Base-by-base conservation (phyloP, 2,888 invertebrate genomes). In the Apantesis nais region DNA sequence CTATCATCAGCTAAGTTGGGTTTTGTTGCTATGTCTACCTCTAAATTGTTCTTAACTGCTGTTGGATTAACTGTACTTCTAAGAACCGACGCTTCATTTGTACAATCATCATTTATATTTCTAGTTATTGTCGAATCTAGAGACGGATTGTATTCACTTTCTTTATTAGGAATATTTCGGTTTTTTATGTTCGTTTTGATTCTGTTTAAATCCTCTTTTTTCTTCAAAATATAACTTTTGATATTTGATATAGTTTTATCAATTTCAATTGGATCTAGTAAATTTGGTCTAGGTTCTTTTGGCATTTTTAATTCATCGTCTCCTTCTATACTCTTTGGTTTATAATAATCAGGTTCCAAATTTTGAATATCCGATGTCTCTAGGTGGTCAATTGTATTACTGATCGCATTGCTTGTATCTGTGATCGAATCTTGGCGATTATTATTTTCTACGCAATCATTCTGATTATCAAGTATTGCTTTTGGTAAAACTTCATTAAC, bases 141-240 rank as follows among this genome's bases (percentile, higher is more conserved):
- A n/a, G n/a, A n/a, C 48, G 19, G 66, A n/a, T n/a, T 58, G 68
- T 14, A 44, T 34, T 60, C 19, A 58, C 14, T 34, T 66, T n/a
- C 52, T 37, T 39, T 11, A 12, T 66, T 25, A 34, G 60, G 11
- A 11, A 37, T 25, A 1, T 67, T 60, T 29, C 55, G 25, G n/a
- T 25, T 66, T 68, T 66, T 73, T 4, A 72, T n/a, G 8, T 25
- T 44, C 2, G n/a, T 39, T 67, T 74, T 71, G 11, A 79, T 67
- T 34, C 73, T 79, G 70, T 83, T 86, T 9, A 89, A 66, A 25
- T 81, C 80, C 66, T 88, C 83, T n/a, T 89, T 71, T 62, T 75
- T 85, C 63, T 78, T 85, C 37, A 78, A 71, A 31, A 88, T 74
- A 66, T 84, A 86, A 62, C 86, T 79, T 77, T 79, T 87, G 0